Evolutionary conservation across 2,113 vertebrate genomes (phyloP).

Genomic region (Channa maculata): DNA sequence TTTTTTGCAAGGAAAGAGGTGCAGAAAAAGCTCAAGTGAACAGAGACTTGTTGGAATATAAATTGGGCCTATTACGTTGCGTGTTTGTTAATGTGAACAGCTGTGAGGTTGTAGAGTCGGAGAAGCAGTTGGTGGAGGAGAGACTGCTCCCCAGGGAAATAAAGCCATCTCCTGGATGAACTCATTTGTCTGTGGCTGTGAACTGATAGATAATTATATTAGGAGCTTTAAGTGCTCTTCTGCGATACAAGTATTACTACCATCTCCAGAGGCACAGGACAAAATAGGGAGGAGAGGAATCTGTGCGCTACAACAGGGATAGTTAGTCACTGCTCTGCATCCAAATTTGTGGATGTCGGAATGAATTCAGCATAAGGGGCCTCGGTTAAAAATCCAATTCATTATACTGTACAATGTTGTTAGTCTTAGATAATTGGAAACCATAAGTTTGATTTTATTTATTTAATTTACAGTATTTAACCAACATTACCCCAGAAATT

Average conservation of each 20-base stretch:
- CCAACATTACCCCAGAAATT: neutral
- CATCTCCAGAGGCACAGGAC: slow-evolving; percentile 52
- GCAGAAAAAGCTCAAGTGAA: slow-evolving; percentile 39
- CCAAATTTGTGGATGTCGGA: slow-evolving; percentile 27
- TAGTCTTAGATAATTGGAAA: slow-evolving; percentile 3
- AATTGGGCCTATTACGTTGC: slow-evolving; percentile 41
- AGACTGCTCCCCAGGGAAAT: slow-evolving; percentile 64
- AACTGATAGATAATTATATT: slow-evolving; percentile 70
- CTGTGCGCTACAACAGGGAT: slow-evolving; percentile 17
- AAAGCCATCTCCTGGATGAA: slow-evolving; percentile 64
- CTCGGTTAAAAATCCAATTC: slow-evolving; percentile 18
- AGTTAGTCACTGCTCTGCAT: slow-evolving; percentile 29
- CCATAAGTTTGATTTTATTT: slow-evolving; percentile 4
- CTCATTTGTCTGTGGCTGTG: slow-evolving; percentile 67
- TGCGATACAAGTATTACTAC: slow-evolving; percentile 56
- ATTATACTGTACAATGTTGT: neutral
- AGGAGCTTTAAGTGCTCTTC: slow-evolving; percentile 66
- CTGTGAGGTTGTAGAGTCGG: slow-evolving; percentile 43
- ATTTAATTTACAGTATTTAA: neutral
- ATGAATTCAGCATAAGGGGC: slow-evolving; percentile 38
- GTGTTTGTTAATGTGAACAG: slow-evolving; percentile 69
- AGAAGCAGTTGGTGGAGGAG: slow-evolving; percentile 38
- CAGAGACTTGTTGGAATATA: slow-evolving; percentile 47
- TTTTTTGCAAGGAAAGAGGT: slow-evolving; percentile 3
- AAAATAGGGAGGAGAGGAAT: slow-evolving; percentile 35